Evolutionary conservation across 2,113 vertebrate species (phyloP).

Genomic region (Rissa tridactyla): DNA sequence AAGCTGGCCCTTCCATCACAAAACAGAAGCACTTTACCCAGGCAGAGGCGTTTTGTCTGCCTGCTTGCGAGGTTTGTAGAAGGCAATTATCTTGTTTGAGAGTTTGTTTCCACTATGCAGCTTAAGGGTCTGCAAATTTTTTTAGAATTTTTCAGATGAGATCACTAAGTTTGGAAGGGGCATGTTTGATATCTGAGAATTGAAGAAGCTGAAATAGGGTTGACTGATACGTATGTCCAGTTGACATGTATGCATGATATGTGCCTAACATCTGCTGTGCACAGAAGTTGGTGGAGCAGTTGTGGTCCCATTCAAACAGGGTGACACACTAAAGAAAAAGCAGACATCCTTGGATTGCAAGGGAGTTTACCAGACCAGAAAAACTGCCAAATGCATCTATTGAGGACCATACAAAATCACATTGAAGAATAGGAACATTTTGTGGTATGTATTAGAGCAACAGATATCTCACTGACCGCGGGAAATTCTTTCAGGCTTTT

Average conservation of each 20-base stretch:
- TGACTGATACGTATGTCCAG: neutral
- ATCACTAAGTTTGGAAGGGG: neutral
- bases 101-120: neutral
- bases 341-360: neutral
- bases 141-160: neutral
- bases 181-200: neutral
- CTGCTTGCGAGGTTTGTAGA: neutral
- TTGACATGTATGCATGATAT: rapidly evolving
- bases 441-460: neutral
- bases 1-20: neutral
- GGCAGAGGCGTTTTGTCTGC: neutral
- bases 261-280: neutral
- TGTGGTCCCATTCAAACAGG: neutral
- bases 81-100: neutral
- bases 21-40: neutral
- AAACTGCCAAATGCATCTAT: neutral
- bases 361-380: neutral
- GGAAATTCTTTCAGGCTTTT: neutral
- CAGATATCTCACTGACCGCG: neutral
- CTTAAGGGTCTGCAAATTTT: neutral
- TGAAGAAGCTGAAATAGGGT: neutral
- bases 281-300: neutral
- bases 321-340: neutral
- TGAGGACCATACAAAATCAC: neutral
- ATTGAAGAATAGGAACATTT: neutral